Base-by-base conservation (phyloP, 2,888 invertebrate species). In the Calliscelio sp. region DNA sequence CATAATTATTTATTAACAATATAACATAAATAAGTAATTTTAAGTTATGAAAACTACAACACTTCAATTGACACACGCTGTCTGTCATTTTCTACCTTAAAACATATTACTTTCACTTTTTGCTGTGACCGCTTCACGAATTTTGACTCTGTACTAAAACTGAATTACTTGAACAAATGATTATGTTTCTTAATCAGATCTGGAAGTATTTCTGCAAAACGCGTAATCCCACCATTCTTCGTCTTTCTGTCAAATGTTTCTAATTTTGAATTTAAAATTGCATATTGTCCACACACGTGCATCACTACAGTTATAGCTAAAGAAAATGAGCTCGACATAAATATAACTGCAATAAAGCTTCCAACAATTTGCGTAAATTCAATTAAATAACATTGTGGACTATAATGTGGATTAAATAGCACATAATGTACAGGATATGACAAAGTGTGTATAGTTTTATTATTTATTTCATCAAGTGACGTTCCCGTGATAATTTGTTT, bases 251-350 rank as follows among this genome's bases (percentile, higher is more conserved):
- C 63, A 35, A 78, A 25, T 10, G n/a, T 3, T n/a, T 35, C 0
- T 20, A 65, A 25, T 22, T 4, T 46, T 2, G n/a, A 35, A 53
- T 20, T 59, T 6, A 81, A 32, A 51, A 74, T 74, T 59, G 57
- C 74, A 51, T 74, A 81, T n/a, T 74, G 81, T 0, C 81, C 74
- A 46, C 81, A 81, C 0, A 73, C 28, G 16, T 81, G 81, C 73
- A 74, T 61, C 0, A 74, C 24, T 18, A 73, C 28, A 4, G 11
- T 8, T 7, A 74, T 66, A 14, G 11, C 38, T 10, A 81, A 20
- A 14, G 53, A 41, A 28, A 51, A 53, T 3, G 73, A 66, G 24
- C 18, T 74, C 14, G 57, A 41, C 81, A 81, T 66, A 22, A 20
- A 32, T 4, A 18, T 8, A 14, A 59, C 7, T 4, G 20, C 35